phyloP scores from a whole-genome alignment of 2,888 invertebrate genomes.

The Drosophila greeni region DNA sequence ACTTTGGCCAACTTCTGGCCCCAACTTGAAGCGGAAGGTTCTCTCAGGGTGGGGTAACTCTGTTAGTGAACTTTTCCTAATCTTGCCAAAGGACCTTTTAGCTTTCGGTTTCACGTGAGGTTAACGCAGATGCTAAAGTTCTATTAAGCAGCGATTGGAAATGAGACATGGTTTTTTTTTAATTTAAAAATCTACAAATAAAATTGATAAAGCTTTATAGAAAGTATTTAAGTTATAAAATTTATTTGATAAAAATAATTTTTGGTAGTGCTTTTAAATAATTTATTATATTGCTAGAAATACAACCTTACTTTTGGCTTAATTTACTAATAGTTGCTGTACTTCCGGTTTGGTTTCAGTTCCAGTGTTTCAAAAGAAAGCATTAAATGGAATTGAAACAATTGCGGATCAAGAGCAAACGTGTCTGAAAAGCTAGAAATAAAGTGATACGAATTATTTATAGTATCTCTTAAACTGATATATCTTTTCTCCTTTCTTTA shows the following conservation, averaged over 20 bases:
- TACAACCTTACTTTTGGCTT: too few species aligned
- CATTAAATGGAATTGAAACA: not conserved
- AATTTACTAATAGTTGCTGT: not conserved
- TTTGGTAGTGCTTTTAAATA: not conserved
- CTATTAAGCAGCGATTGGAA: conserved; percentile 1
- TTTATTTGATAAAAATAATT: not conserved
- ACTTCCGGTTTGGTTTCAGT: not conserved
- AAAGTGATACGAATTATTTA: too few species aligned
- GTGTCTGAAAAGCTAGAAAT: too few species aligned
- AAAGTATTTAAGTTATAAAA: not conserved
- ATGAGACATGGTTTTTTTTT: not conserved
- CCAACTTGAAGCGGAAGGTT: not conserved
- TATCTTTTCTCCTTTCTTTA: not conserved
- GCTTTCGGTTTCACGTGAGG: conserved; percentile 8
- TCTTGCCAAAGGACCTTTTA: conserved; percentile 12
- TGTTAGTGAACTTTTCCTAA: conserved; percentile 23
- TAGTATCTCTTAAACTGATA: too few species aligned
- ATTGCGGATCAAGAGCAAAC: not conserved
- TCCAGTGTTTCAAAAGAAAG: not conserved
- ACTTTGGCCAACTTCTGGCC: conserved; percentile 12
- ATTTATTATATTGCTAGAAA: not conserved
- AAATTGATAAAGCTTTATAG: not conserved
- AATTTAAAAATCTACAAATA: too few species aligned
- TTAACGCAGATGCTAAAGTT: conserved; percentile 1
- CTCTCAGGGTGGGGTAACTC: not conserved